Base-by-base conservation (phyloP, 2,113 vertebrate species). In the Hydropotes inermis region DNA sequence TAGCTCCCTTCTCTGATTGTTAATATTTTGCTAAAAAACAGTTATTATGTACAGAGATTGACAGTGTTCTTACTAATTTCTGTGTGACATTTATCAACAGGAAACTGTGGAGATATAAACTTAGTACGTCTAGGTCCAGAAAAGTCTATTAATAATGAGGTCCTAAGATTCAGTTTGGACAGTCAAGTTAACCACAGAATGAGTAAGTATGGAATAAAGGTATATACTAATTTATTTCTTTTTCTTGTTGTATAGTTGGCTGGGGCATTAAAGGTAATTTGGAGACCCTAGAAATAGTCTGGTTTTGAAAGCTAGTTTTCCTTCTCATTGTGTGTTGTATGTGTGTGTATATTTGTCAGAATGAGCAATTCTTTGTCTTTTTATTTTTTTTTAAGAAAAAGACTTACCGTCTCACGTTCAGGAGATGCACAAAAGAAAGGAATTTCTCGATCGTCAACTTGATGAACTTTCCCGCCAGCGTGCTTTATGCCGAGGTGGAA, bases 31-130 rank as follows among this genome's bases (percentile, higher is more conserved):
- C n/a, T 91, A 81, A 84, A 54, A 79, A 64, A 50, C 47, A 61
- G 61, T 7, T 61, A 8, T 1, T 58, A 2, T 33, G 27, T 52
- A 30, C 30, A 55, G 89, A 84, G 43, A 86, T n/a, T 47, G 21
- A 43, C n/a, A 57, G 15, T 60, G 33, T 92, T 85, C 58, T 95
- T 76, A 81, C 28, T 94, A 27, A 47, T 96, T 91, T 97, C n/a
- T 91, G 39, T 97, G 27, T 94, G 52, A 12, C 97, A 98, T 97
- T 92, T 97, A 28, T 95, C 91, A 93, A 58, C 97, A 99, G 99
- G 99, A 54, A 99, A 99, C 86, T 99, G 99, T 96, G 99, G 99
- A 30, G 99, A 99, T 98, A 99, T 99, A 97, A 99, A 99, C 67
- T 96, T 99, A 98, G 99, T 99, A 86, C 97, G 99, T 67, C 97